Evolutionary conservation across 2,888 invertebrate genomes (phyloP).

Genomic region (Drosophila bunnanda): DNA sequence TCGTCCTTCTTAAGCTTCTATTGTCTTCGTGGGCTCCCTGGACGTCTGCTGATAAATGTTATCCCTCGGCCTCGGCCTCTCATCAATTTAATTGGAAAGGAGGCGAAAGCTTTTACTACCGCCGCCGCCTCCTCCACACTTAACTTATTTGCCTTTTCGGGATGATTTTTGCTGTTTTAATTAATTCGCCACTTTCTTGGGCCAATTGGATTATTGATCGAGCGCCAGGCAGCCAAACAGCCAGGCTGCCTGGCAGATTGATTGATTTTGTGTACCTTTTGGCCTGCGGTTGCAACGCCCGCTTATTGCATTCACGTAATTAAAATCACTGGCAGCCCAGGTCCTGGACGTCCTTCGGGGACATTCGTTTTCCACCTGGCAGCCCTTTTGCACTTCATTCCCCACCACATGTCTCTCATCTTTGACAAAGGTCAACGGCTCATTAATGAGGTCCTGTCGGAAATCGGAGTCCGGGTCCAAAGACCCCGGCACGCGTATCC

Average conservation of each 20-base stretch:
- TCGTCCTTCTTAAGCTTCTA: slow-evolving; percentile 23
- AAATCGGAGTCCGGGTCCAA: slow-evolving; percentile 8
- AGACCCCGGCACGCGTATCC: neutral
- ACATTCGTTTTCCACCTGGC: slow-evolving; percentile 52
- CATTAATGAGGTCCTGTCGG: slow-evolving; percentile 28
- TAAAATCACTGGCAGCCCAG: slow-evolving; percentile 61
- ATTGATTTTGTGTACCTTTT: slow-evolving; percentile 31
- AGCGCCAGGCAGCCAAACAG: neutral
- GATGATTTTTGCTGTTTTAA: slow-evolving; percentile 59
- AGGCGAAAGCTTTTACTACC: slow-evolving; percentile 17
- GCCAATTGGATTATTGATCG: slow-evolving; percentile 50
- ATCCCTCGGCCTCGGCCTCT: slow-evolving; percentile 50
- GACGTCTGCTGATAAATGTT: slow-evolving; percentile 66
- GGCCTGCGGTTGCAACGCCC: slow-evolving; percentile 35
- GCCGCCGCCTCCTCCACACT: slow-evolving; percentile 9
- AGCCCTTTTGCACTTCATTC: slow-evolving; percentile 20
- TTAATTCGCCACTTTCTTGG: slow-evolving; percentile 61
- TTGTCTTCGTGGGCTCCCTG: slow-evolving; percentile 3
- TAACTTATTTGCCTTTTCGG: slow-evolving; percentile 60
- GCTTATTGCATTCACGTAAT: slow-evolving; percentile 61
- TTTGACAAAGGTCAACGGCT: slow-evolving; percentile 41
- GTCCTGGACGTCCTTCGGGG: slow-evolving; percentile 27
- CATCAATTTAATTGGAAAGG: slow-evolving; percentile 72
- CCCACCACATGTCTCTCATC: slow-evolving; percentile 9
- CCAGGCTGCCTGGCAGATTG: slow-evolving; percentile 18